Base-by-base conservation (phyloP, 2,888 invertebrate species). In the Drosophila tanythrix region DNA sequence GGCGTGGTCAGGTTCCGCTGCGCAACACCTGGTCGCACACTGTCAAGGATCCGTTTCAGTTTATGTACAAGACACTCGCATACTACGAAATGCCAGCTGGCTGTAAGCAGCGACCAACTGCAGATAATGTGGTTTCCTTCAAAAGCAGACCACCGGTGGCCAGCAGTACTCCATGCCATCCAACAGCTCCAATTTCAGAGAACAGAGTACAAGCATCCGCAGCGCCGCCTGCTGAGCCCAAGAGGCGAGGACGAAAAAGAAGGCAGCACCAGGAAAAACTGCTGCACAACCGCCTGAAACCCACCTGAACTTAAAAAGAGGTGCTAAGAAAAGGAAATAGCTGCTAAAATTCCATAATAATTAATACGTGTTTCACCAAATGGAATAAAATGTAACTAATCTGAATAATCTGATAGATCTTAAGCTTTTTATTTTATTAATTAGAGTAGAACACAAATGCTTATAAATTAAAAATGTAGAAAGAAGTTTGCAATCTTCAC, bases 1-100 rank as follows among this genome's bases (percentile, higher is more conserved):
- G 70, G 57, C 90, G 91, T 21, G 90, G 85, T 3, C 88, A 85
- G 2, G 75, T 90, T 15, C 90, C 83, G 5, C 40, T 83, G 1
- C 70, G 71, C 46, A 70, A 79, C 35, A 70, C 50, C 4, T 78
- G 75, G 76, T 63, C 68, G 2, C 80, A 88, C 53, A 71, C 83
- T 0, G 38, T 70, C 18, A 48, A 10, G 29, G 74, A 88, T 51
- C 81, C 74, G 3, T 76, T 88, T n/a, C 40, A 31, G 6, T 76
- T 62, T 11, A 68, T 88, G 61, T 31, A 53, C 6, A 61, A 51
- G 11, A 18, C 0, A 2, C 3, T 29, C 13, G 35, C 52, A 3
- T 25, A n/a, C 3, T n/a, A 15, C 1, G n/a, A 31, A 4, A 18
- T 35, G 7, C 10, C 56, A 10, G 0, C 35, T 8, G 3, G n/a